These are phyloP conservation scores for Nephrotoma flavescens DNA, from an alignment of 2,888 invertebrate species.

Conservation along the genomic window DNA sequence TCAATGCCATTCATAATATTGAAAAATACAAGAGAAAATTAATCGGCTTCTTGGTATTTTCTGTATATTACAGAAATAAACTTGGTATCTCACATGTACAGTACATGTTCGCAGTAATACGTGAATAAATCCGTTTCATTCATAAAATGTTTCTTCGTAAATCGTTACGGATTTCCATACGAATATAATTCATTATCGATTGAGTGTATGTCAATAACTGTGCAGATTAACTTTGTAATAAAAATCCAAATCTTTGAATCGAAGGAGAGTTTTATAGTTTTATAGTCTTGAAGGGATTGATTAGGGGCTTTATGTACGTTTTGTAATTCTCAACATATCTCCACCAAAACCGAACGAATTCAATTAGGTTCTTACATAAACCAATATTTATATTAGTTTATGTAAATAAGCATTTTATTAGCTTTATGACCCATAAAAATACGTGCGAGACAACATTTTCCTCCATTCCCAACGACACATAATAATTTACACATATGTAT, in stretches of 20 bases:
- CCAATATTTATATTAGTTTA: background rate
- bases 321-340: background rate
- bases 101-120: background rate
- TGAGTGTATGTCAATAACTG: background rate
- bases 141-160: background rate
- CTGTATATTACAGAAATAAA: background rate
- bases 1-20: background rate
- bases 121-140: background rate
- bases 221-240: background rate
- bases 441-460: background rate
- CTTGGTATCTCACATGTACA: background rate
- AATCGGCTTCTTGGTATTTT: background rate
- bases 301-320: background rate
- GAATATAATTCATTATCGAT: background rate
- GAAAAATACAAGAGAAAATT: background rate
- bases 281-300: background rate
- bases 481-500: background rate
- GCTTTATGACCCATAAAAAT: background rate
- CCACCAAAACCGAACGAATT: background rate
- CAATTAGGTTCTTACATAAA: background rate
- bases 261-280: background rate
- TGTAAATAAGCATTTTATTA: background rate
- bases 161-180: background rate
- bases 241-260: background rate
- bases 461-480: background rate